Base-by-base conservation (phyloP, 2,797 vertebrate species). In the Lemur catta region DNA sequence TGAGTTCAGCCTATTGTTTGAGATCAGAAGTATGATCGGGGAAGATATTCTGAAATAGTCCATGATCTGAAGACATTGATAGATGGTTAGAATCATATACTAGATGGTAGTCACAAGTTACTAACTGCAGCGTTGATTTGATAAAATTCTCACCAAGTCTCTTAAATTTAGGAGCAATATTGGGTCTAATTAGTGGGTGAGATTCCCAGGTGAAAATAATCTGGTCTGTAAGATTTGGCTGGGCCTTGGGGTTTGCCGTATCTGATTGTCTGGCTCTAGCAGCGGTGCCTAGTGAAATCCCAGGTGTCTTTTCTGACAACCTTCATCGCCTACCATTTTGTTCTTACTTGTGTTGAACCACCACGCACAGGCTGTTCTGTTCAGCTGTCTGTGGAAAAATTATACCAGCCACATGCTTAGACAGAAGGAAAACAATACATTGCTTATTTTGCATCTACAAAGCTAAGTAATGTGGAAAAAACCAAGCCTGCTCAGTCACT, bases 381-480 rank as follows among this genome's bases (percentile, higher is more conserved):
- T 93, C 94, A 97, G 79, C 89, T 95, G 84, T 79, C 87, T 79
- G 50, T 90, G 79, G 79, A 94, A 91, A 97, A 96, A 94, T 87
- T 81, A 86, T 72, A 95, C n/a, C 18, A 78, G 78, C 57, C 94
- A 79, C 92, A 95, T 82, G 82, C 75, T 96, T 95, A 76, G 67
- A 91, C 92, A 96, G 93, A 95, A 96, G 92, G 93, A 81, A 92
- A 48, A 78, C 65, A 95, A 84, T 61, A 28, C 38, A 50, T 10
- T n/a, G 84, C 61, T 97, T 96, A 75, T 92, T 97, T 93, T 91
- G 85, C 67, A 92, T 81, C 76, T 74, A 78, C 43, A 71, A 76
- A 93, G 46, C 57, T n/a, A 55, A 89, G 82, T 6, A 9, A 35
- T 22, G 24, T 75, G 75, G 69, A 65, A 80, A 92, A 76, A 76